Conservation (phyloP, 2,797 vertebrate genomes). For the Acrossocheilus wenchowensis region DNA sequence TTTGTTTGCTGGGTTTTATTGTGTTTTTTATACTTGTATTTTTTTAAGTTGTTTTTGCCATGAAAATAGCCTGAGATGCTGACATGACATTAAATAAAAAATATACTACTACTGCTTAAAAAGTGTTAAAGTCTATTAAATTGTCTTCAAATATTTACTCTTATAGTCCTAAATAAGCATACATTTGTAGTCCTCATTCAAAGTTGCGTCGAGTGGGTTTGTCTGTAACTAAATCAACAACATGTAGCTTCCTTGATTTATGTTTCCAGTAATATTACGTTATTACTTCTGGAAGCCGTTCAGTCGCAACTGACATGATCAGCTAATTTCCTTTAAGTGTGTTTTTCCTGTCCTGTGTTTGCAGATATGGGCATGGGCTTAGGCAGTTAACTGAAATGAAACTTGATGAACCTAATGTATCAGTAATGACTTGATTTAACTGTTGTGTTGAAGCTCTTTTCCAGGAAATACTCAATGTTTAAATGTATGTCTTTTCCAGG, state of each 20-base stretch:
- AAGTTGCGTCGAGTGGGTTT: background rate
- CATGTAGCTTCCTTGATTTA: background rate
- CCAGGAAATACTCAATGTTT: conserved; percentile 85
- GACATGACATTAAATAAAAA: background rate
- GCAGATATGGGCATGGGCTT: background rate
- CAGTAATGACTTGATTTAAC: background rate
- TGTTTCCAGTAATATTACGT: background rate
- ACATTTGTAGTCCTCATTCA: background rate
- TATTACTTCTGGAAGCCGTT: background rate
- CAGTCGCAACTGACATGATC: background rate
- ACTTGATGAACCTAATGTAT: background rate
- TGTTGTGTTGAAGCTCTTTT: conserved; percentile 39
- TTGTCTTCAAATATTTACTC: background rate
- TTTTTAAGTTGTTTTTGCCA: background rate
- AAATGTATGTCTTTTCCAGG: conserved; percentile 78
- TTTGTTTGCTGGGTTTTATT: background rate
- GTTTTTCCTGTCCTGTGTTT: conserved; percentile 1
- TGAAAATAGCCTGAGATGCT: background rate
- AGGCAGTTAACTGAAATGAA: background rate
- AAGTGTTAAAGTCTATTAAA: background rate
- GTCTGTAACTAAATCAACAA: background rate
- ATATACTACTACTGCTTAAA: background rate
- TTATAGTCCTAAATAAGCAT: background rate
- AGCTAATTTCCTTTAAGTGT: background rate
- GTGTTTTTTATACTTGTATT: background rate